Conservation (phyloP, 1,140 invertebrate species). For the Mamestra configurata region DNA sequence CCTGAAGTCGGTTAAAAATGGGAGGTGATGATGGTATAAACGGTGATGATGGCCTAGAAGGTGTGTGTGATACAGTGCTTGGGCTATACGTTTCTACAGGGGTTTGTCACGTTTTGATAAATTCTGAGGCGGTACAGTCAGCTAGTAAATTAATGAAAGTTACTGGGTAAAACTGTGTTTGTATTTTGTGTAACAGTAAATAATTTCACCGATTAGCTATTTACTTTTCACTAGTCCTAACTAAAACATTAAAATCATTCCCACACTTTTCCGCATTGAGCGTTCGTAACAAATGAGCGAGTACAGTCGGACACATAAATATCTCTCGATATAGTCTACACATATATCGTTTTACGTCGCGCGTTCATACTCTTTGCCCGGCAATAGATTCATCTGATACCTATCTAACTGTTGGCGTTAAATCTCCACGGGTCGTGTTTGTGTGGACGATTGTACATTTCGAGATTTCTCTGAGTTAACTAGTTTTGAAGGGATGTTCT, state of each 20-base stretch:
- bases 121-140: too few species aligned
- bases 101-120: too few species aligned
- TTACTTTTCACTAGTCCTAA: too few species aligned
- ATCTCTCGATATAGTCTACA: conserved; percentile 50
- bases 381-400: conserved; percentile 64
- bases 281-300: conserved; percentile 37
- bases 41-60: too few species aligned
- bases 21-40: too few species aligned
- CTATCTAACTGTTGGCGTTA: conserved; percentile 59
- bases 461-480: conserved; percentile 33
- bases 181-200: too few species aligned
- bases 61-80: too few species aligned
- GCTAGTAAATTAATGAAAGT: too few species aligned
- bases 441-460: conserved; percentile 45
- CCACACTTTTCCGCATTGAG: conserved; percentile 38
- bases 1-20: too few species aligned
- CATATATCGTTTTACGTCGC: conserved; percentile 52
- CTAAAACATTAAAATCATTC: neutral
- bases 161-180: too few species aligned
- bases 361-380: conserved; percentile 47
- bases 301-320: conserved; percentile 45
- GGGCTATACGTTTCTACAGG: too few species aligned
- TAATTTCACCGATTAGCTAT: too few species aligned
- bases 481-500: conserved; percentile 6
- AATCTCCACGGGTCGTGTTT: conserved; percentile 53